A percentile compares a stretch with the other conserved stretches of the same genome.
Conservation (phyloP, 1,140 invertebrate species). For the Oryctes rhinoceros region DNA sequence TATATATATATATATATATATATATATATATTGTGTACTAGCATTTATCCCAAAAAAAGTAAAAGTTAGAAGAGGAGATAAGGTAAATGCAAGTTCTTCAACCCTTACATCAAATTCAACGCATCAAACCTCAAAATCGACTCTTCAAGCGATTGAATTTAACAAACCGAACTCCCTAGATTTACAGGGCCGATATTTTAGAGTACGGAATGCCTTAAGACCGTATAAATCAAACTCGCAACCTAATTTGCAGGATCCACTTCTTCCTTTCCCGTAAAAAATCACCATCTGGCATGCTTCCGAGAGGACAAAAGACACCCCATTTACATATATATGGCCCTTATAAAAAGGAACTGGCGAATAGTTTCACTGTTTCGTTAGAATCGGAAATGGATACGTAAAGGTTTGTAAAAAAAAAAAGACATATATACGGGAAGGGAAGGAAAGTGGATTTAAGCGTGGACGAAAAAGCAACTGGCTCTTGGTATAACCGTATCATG, state of each 20-base stretch:
- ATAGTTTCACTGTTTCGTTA: slow-evolving; percentile 37
- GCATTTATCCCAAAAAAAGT: too few relatives aligned
- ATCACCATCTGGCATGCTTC: neutral
- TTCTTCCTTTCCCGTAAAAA: slow-evolving; percentile 2
- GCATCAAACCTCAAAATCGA: neutral
- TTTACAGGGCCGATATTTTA: slow-evolving; percentile 13
- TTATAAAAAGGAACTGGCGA: slow-evolving; percentile 23
- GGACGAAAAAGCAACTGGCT: slow-evolving; percentile 24
- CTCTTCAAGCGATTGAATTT: slow-evolving; percentile 16
- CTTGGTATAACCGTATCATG: slow-evolving; percentile 23
- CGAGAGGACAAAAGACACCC: slow-evolving; percentile 31
- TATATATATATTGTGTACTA: too few relatives aligned
- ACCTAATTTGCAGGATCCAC: slow-evolving; percentile 22
- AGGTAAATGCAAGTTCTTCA: neutral
- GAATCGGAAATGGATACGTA: slow-evolving; percentile 32
- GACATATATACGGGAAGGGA: slow-evolving; percentile 18
- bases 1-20: too few relatives aligned
- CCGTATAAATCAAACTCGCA: slow-evolving; percentile 23
- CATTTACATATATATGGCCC: slow-evolving; percentile 34
- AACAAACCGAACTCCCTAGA: neutral
- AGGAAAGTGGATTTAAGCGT: slow-evolving; percentile 7
- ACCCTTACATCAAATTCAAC: neutral
- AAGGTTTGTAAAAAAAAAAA: slow-evolving; percentile 29
- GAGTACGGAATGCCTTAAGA: neutral
- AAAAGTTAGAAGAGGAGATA: neutral